A percentile compares a stretch with the other conserved stretches of the same genome.
Evolutionary conservation across 2,888 invertebrate species (phyloP).

Genomic region (Palloptera scutellata): DNA sequence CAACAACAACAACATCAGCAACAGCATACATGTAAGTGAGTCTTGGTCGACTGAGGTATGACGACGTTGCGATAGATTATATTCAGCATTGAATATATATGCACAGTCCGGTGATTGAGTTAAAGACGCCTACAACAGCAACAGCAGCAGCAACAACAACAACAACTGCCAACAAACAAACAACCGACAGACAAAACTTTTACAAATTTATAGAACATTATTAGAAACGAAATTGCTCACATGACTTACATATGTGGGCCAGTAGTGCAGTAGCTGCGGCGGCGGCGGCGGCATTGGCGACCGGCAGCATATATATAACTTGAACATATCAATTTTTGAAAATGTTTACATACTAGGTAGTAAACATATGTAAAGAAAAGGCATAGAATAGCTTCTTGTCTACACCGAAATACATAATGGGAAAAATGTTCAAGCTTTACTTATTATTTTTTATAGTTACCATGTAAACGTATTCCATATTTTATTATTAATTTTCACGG

Average conservation of each 20-base stretch:
- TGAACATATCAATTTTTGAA: constrained; percentile 16
- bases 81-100: constrained; percentile 5
- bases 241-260: constrained; percentile 29
- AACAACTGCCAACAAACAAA: constrained; percentile 7
- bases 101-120: constrained; percentile 27
- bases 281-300: constrained; percentile 6
- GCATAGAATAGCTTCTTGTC: not conserved
- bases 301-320: not conserved
- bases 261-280: constrained; percentile 25
- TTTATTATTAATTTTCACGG: too few species aligned
- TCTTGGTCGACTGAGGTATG: not conserved
- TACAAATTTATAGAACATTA: not conserved
- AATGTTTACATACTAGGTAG: not conserved
- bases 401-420: not conserved
- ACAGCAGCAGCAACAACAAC: constrained; percentile 2
- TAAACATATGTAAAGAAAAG: too few species aligned
- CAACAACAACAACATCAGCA: constrained; percentile 6
- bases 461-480: too few species aligned
- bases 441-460: too few species aligned
- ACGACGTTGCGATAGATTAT: constrained; percentile 9
- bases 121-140: constrained; percentile 27
- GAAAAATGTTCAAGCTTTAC: not conserved
- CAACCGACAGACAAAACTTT: not conserved
- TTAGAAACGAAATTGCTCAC: constrained; percentile 16
- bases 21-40: not conserved